phyloP scores from a whole-genome alignment of 2,888 invertebrate genomes.

The Melanchra persicariae region DNA sequence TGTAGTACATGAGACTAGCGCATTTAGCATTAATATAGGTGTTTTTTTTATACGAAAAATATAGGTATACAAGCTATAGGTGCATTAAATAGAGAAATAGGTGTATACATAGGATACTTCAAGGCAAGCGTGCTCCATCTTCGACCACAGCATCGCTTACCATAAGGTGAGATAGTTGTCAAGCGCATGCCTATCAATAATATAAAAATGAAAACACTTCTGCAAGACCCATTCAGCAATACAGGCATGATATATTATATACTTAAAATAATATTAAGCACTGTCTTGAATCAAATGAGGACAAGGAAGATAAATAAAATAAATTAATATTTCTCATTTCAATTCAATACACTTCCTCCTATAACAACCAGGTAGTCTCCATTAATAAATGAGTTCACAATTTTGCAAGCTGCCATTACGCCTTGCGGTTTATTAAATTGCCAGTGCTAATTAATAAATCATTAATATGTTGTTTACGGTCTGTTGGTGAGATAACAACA shows the following conservation, averaged over 20 bases:
- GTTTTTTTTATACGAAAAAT: too few relatives aligned
- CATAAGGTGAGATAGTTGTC: too few relatives aligned
- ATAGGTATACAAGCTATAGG: too few relatives aligned
- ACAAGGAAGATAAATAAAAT: background rate
- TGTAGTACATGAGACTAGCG: background rate
- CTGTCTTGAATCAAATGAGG: background rate
- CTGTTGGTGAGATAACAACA: conserved; percentile 26
- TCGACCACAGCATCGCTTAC: too few relatives aligned
- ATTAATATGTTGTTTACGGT: conserved; percentile 45
- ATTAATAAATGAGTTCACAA: conserved; percentile 24
- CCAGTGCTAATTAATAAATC: conserved; percentile 42
- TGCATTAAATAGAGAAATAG: too few relatives aligned
- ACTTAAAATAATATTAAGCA: background rate
- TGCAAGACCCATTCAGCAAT: too few relatives aligned
- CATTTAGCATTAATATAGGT: too few relatives aligned
- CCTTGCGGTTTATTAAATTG: conserved; percentile 46
- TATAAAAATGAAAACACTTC: too few relatives aligned
- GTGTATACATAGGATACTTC: too few relatives aligned
- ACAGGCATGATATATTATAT: too few relatives aligned
- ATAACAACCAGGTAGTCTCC: conserved; percentile 1
- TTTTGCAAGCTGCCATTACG: conserved; percentile 29
- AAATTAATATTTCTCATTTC: background rate
- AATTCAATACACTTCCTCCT: conserved; percentile 8
- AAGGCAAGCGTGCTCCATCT: too few relatives aligned
- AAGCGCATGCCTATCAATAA: too few relatives aligned